Conservation (phyloP, 2,113 vertebrate genomes). For the Chrysochloris asiatica region DNA sequence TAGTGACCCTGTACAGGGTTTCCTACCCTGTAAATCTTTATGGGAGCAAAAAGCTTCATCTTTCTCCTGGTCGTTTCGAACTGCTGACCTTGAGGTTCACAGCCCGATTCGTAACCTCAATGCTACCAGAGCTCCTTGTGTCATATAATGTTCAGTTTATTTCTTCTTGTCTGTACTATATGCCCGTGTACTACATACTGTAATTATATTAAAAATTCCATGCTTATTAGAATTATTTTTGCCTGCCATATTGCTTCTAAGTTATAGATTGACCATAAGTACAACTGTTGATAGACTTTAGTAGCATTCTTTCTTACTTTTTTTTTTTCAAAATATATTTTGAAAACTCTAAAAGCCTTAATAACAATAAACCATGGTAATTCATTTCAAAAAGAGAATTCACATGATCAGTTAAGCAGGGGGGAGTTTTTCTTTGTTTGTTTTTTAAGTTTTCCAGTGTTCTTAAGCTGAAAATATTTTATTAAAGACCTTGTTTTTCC, state of each 20-base stretch:
- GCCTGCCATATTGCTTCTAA: background rate
- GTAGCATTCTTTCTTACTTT: background rate
- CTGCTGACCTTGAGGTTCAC: too few relatives aligned
- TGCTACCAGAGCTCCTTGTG: too few relatives aligned
- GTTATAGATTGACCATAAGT: constrained; percentile 12
- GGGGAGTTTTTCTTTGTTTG: background rate
- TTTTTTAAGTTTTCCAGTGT: constrained; percentile 36
- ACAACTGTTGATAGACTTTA: background rate
- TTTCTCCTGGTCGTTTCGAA: too few relatives aligned
- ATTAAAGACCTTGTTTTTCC: constrained; percentile 62
- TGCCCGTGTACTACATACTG: background rate
- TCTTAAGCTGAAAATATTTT: constrained; percentile 56
- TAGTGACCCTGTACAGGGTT: too few relatives aligned
- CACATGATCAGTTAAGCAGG: constrained; percentile 56
- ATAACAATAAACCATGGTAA: constrained; percentile 54
- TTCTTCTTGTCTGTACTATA: too few relatives aligned
- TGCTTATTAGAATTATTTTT: background rate
- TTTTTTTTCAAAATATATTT: constrained; percentile 8
- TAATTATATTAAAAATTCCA: background rate
- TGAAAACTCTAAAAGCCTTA: constrained; percentile 59
- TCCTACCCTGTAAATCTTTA: too few relatives aligned
- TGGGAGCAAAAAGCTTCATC: too few relatives aligned
- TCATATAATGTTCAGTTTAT: too few relatives aligned
- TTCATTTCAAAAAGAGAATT: constrained; percentile 50
- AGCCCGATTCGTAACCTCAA: too few relatives aligned